Conservation (phyloP, 2,888 invertebrate genomes). For the Drosophila silvestris region DNA sequence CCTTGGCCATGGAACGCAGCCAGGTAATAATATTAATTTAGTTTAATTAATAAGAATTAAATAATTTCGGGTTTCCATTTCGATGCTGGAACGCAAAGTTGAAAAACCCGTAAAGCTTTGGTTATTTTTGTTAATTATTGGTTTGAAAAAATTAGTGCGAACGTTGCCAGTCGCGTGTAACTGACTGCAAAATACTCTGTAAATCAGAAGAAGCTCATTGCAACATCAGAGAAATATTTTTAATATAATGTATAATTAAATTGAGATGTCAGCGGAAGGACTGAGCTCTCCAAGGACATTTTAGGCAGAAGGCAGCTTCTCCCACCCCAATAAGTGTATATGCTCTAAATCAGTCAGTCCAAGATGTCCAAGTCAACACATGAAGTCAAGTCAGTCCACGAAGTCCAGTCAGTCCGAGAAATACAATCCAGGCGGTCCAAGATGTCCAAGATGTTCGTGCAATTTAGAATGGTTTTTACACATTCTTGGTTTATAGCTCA, state of each 20-base stretch:
- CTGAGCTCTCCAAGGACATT: not conserved
- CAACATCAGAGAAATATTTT: too few relatives aligned
- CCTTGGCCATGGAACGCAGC: conserved; percentile 42
- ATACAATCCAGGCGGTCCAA: too few relatives aligned
- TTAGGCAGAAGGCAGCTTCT: not conserved
- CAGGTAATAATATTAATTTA: conserved; percentile 45
- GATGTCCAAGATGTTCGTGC: too few relatives aligned
- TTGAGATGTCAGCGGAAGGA: not conserved
- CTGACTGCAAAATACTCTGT: not conserved
- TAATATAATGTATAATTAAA: not conserved
- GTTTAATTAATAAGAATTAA: too few relatives aligned
- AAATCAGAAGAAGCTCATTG: not conserved
- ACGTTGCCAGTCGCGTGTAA: not conserved
- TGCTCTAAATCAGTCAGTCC: not conserved
- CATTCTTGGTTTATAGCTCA: too few relatives aligned
- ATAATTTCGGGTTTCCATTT: not conserved
- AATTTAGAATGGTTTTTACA: too few relatives aligned
- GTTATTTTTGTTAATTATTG: not conserved
- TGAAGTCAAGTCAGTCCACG: too few relatives aligned
- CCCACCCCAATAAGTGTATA: not conserved
- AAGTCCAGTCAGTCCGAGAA: too few relatives aligned
- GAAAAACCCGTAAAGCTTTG: not conserved
- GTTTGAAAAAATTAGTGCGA: not conserved
- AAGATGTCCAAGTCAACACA: too few relatives aligned
- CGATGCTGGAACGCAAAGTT: not conserved